These are phyloP conservation scores for Megastigmus dorsalis DNA, from an alignment of 2,888 invertebrate genomes.

Conservation along the genomic window DNA sequence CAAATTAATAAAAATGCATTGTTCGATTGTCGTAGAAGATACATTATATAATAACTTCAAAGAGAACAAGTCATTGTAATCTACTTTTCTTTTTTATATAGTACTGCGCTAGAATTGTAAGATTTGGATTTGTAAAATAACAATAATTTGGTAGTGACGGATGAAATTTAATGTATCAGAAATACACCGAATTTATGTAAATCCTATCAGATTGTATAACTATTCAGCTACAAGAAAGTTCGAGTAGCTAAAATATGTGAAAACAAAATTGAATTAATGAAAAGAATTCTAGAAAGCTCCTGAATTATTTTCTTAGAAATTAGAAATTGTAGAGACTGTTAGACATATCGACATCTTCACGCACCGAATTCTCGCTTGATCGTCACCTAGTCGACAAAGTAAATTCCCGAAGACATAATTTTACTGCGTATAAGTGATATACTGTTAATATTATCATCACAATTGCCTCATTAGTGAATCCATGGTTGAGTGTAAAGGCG, in stretches of 20 bases:
- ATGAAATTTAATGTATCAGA: no score
- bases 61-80: background rate
- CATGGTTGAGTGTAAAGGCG: no score
- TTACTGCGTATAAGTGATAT: slow-evolving; percentile 9
- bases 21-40: background rate
- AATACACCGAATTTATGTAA: background rate
- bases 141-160: background rate
- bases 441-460: slow-evolving; percentile 7
- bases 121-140: background rate
- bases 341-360: slow-evolving; percentile 44
- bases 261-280: background rate
- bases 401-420: slow-evolving; percentile 28
- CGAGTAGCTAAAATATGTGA: slow-evolving; percentile 8
- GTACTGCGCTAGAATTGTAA: background rate
- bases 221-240: slow-evolving; percentile 19
- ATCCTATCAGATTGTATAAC: background rate
- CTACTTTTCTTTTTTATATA: background rate
- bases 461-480: slow-evolving; percentile 18
- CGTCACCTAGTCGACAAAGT: background rate
- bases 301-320: slow-evolving; percentile 13
- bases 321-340: slow-evolving; percentile 43
- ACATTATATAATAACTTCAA: no score
- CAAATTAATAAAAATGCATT: background rate
- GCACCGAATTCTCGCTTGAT: slow-evolving; percentile 23
- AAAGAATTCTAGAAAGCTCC: background rate